Evolutionary conservation across 2,888 invertebrate species (phyloP).

Genomic region (Philereme transversata): DNA sequence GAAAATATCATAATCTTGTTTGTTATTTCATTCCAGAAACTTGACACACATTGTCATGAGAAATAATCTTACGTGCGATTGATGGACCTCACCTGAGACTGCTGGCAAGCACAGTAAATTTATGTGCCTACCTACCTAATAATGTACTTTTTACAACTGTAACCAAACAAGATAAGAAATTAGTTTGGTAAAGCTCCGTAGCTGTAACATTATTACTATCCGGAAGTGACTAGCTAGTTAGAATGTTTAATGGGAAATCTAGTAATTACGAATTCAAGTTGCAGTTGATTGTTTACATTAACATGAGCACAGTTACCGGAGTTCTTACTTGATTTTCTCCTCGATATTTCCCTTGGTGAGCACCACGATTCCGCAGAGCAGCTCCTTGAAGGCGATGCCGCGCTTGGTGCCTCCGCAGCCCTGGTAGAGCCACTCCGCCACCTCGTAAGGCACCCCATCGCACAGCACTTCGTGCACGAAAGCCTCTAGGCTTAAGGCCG

Average conservation of each 20-base stretch:
- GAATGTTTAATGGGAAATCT: no score
- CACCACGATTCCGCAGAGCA: conserved; percentile 93
- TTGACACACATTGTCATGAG: no score
- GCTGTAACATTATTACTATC: not conserved
- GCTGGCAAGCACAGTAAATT: no score
- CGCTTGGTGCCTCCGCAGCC: conserved; percentile 93
- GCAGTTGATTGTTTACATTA: conserved; percentile 44
- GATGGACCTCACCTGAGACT: no score
- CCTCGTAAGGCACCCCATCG: conserved; percentile 91
- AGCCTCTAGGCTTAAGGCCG: conserved; percentile 88
- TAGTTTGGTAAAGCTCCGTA: conserved; percentile 9
- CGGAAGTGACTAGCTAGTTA: no score
- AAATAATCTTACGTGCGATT: no score
- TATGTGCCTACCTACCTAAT: no score
- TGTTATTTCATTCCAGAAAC: no score
- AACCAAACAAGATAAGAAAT: not conserved
- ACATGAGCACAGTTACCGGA: conserved; percentile 15
- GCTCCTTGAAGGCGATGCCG: conserved; percentile 92
- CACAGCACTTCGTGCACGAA: conserved; percentile 94
- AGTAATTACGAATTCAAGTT: no score
- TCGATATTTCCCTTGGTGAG: conserved; percentile 93
- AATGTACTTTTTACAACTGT: not conserved
- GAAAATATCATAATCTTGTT: not conserved
- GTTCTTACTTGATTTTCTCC: conserved; percentile 90
- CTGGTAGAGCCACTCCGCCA: conserved; percentile 92